Percentiles rank a stretch among this genome's conserved stretches.
These are phyloP conservation scores for Antidorcas marsupialis DNA, from an alignment of 2,113 vertebrate genomes.

Conservation along the genomic window DNA sequence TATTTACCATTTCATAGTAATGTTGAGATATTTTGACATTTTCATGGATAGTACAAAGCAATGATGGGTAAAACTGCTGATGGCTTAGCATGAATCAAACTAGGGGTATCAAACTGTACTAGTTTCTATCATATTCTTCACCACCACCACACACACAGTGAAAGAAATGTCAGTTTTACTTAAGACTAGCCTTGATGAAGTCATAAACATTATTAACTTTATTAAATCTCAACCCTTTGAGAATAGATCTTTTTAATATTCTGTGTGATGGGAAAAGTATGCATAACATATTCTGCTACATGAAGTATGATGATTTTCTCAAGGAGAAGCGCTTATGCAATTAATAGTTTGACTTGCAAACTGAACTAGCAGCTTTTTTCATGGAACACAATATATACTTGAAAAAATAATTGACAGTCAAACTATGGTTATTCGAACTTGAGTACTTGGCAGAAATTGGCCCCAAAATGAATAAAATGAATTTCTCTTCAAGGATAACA, in stretches of 20 bases:
- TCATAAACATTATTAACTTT: background rate
- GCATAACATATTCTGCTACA: background rate
- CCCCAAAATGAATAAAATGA: background rate
- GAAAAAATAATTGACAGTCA: background rate
- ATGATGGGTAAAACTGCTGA: background rate
- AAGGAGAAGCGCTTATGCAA: background rate
- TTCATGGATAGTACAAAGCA: background rate
- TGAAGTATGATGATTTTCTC: background rate
- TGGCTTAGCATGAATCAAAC: background rate
- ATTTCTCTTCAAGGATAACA: background rate
- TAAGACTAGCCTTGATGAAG: background rate
- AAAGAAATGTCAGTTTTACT: background rate
- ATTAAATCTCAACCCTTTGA: background rate
- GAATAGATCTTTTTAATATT: background rate
- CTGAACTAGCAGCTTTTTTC: background rate
- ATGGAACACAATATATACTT: background rate
- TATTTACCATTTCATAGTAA: background rate
- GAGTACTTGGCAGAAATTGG: background rate
- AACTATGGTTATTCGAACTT: background rate
- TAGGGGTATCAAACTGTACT: background rate
- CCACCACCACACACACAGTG: background rate
- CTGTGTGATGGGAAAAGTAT: background rate
- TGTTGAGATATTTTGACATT: background rate
- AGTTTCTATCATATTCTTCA: background rate
- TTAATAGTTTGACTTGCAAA: background rate